Evolutionary conservation across 2,113 vertebrate genomes (phyloP).

Genomic region (Blennius ocellaris): DNA sequence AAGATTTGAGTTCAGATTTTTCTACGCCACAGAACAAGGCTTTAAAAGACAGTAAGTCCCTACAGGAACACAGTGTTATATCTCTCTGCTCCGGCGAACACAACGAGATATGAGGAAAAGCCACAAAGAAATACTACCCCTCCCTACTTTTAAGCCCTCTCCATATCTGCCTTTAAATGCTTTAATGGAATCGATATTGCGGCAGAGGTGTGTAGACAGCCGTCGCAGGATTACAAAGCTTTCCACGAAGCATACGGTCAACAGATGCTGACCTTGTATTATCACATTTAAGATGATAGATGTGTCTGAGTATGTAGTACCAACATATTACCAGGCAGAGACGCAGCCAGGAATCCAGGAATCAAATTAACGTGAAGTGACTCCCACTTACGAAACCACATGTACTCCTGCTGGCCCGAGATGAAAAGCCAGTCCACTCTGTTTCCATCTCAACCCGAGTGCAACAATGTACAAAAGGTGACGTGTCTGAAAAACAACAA

Average conservation of each 20-base stretch:
- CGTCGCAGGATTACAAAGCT: conserved; percentile 20
- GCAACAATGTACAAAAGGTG: neutral
- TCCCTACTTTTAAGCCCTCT: neutral
- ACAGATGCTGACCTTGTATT: conserved; percentile 55
- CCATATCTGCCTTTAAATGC: conserved; percentile 25
- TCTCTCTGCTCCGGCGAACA: neutral
- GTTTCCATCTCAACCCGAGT: neutral
- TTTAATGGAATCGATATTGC: conserved; percentile 38
- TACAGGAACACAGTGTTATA: neutral
- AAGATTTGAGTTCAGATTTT: neutral
- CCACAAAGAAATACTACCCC: neutral
- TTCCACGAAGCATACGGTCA: conserved; percentile 46
- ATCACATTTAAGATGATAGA: conserved; percentile 63
- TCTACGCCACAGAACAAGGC: neutral
- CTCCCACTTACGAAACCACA: conserved; percentile 42
- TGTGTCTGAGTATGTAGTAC: conserved; percentile 40
- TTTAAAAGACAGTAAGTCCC: neutral
- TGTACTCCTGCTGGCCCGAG: conserved; percentile 6
- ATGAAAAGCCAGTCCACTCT: conserved; percentile 20
- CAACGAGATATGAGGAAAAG: conserved; percentile 18
- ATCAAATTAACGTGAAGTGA: conserved; percentile 52
- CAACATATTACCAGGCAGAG: conserved; percentile 49
- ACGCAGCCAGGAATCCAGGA: conserved; percentile 56
- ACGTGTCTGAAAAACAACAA: conserved; percentile 2
- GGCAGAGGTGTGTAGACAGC: conserved; percentile 23